Percentiles rank a stretch among this genome's conserved stretches.
Conservation (phyloP, 2,113 vertebrate genomes). For the Puntigrus tetrazona region DNA sequence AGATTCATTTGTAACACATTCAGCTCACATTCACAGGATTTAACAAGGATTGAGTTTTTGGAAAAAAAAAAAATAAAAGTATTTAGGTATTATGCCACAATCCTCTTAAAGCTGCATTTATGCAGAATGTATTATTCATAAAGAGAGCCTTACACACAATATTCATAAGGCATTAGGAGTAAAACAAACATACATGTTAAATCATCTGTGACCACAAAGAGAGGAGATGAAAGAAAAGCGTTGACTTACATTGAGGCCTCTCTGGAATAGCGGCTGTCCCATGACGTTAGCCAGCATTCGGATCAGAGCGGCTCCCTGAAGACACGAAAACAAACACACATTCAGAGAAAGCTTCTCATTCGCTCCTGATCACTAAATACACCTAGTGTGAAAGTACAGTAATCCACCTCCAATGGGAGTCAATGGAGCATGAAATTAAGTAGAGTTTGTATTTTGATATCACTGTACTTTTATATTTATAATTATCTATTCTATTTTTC, state of each 20-base stretch:
- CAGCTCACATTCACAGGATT: neutral
- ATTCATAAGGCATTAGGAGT: neutral
- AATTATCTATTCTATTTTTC: too few relatives aligned
- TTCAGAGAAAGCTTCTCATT: neutral
- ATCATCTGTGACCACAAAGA: neutral
- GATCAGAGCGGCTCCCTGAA: constrained; percentile 94
- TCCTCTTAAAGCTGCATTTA: neutral
- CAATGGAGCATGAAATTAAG: neutral
- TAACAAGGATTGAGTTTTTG: neutral
- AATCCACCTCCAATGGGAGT: neutral
- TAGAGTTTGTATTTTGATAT: neutral
- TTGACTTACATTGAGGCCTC: constrained; percentile 90
- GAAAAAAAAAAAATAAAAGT: neutral
- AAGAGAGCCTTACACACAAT: neutral
- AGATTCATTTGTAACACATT: neutral
- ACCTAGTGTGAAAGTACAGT: neutral
- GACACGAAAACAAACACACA: constrained; percentile 3
- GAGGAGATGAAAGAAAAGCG: neutral
- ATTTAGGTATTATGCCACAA: neutral
- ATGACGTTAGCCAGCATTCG: constrained; percentile 98
- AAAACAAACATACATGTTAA: neutral
- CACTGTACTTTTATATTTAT: neutral
- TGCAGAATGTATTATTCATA: constrained; percentile 22
- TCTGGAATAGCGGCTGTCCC: constrained; percentile 92
- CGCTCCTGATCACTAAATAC: neutral